Conservation (phyloP, 2,797 vertebrate genomes). For the Parauchenoglanis punctatus region DNA sequence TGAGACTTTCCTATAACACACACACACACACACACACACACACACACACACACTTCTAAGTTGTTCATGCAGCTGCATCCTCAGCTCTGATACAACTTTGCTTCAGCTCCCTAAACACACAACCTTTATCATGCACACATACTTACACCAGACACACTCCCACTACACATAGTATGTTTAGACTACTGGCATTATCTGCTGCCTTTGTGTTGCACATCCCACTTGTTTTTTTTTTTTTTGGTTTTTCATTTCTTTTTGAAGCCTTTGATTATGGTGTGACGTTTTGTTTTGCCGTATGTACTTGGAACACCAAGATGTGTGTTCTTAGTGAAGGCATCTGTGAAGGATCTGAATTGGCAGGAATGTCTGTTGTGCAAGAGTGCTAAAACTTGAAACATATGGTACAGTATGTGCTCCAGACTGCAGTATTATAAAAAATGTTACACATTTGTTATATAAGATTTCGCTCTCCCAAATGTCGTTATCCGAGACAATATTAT, state of each 20-base stretch:
- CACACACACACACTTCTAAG: conserved; percentile 8
- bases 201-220: background rate
- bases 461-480: background rate
- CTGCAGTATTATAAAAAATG: background rate
- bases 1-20: conserved; percentile 31
- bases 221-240: background rate
- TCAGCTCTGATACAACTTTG: conserved; percentile 7
- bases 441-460: background rate
- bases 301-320: background rate
- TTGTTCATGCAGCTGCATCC: conserved; percentile 30
- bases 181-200: background rate
- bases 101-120: conserved; percentile 27
- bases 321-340: background rate
- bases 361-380: background rate
- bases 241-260: background rate
- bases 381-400: background rate
- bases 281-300: background rate
- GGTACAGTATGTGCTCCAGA: background rate
- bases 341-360: conserved; percentile 8
- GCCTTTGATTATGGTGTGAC: background rate
- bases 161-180: background rate
- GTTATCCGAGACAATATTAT: background rate
- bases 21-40: background rate
- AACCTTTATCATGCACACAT: conserved; percentile 20
- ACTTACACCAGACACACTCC: background rate